Conservation (phyloP, 2,797 vertebrate species). For the Gallinago solitaria region DNA sequence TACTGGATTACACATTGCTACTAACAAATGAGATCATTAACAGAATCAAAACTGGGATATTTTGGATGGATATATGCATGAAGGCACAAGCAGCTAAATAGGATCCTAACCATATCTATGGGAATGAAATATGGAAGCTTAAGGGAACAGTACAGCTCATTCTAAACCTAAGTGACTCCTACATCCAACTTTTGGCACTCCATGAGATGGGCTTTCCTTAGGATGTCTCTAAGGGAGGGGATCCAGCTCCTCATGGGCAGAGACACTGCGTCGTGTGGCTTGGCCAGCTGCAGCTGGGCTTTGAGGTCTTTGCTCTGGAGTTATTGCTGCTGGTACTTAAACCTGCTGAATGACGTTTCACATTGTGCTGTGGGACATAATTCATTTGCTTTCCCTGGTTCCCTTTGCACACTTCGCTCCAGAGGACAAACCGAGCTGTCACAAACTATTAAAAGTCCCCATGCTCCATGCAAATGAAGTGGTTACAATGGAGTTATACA, state of each 20-base stretch:
- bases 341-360: neutral
- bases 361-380: neutral
- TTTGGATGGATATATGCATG: neutral
- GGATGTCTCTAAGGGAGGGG: neutral
- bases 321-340: neutral
- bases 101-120: neutral
- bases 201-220: neutral
- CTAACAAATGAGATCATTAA: neutral
- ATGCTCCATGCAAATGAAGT: neutral
- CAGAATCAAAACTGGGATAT: neutral
- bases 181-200: neutral
- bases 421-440: neutral
- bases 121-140: neutral
- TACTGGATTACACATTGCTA: neutral
- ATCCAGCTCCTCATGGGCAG: rapidly evolving
- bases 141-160: neutral
- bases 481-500: neutral
- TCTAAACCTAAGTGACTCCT: neutral
- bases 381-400: neutral
- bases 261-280: neutral
- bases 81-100: neutral
- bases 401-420: neutral
- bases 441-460: neutral
- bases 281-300: neutral
- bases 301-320: neutral